phyloP scores from a whole-genome alignment of 1,140 invertebrate genomes.

The Diachasma alloeum region DNA sequence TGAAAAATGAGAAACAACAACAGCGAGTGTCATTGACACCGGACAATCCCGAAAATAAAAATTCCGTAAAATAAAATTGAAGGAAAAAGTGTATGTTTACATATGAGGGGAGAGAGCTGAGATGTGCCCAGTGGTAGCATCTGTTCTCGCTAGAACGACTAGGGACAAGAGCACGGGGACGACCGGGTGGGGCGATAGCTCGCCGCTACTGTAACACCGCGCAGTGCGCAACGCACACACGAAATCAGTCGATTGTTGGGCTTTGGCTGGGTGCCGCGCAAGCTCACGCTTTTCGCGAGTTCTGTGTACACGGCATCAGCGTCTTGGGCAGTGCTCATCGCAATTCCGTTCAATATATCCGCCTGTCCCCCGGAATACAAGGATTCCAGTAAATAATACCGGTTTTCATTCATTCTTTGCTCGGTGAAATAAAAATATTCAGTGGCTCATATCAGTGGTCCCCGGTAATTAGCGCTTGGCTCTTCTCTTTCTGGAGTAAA shows the following conservation, averaged over 20 bases:
- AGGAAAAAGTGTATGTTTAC: too few species aligned
- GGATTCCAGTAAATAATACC: too few species aligned
- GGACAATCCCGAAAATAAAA: background rate
- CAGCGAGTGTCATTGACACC: background rate
- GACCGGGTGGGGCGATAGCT: conserved; percentile 27
- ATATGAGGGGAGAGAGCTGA: too few species aligned
- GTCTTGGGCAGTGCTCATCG: background rate
- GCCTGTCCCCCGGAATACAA: background rate
- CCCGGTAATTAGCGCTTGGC: too few species aligned
- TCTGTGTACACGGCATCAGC: background rate
- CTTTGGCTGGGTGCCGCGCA: conserved; percentile 37
- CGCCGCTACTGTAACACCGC: conserved; percentile 29
- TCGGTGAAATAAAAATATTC: background rate
- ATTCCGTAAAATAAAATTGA: too few species aligned
- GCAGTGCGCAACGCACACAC: conserved; percentile 31
- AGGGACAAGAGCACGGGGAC: background rate
- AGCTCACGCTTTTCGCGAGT: conserved; percentile 20
- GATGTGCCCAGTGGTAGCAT: too few species aligned
- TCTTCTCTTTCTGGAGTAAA: conserved; percentile 4
- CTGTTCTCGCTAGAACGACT: background rate
- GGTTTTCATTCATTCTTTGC: background rate
- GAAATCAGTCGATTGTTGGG: conserved; percentile 49
- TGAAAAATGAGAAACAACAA: background rate
- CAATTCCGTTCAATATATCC: background rate
- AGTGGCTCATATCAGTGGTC: too few species aligned